Percentiles rank a stretch among this genome's conserved stretches.
Evolutionary conservation across 1,140 invertebrate species (phyloP).

Genomic region (Philopotamus ludificatus): DNA sequence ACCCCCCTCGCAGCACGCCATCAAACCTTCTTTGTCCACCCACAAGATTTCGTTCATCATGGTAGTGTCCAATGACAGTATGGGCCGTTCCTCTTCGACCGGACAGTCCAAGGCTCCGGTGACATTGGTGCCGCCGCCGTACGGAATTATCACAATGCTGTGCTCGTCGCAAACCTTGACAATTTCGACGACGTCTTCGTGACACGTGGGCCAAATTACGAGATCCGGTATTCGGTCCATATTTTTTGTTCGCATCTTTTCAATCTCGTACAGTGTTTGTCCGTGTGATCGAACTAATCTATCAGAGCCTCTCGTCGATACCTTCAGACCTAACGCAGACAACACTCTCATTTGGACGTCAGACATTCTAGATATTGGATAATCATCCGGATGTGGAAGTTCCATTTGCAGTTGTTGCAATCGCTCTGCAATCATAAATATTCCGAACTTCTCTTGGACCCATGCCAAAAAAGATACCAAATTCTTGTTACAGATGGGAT

Average conservation of each 20-base stretch:
- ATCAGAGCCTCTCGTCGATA: conserved; percentile 78
- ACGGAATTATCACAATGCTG: conserved; percentile 87
- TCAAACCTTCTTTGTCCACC: conserved; percentile 79
- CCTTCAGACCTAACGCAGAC: conserved; percentile 45
- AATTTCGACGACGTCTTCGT: conserved; percentile 76
- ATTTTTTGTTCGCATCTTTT: conserved; percentile 66
- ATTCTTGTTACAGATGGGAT: conserved; percentile 74
- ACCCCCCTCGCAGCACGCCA: conserved; percentile 81
- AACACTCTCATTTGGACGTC: conserved; percentile 47
- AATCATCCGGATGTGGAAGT: conserved; percentile 47
- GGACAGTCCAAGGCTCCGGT: conserved; percentile 89
- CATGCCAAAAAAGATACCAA: conserved; percentile 81
- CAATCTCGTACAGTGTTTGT: conserved; percentile 90
- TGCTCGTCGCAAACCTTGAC: conserved; percentile 73
- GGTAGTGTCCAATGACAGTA: conserved; percentile 89
- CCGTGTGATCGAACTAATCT: conserved; percentile 88
- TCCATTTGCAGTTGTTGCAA: conserved; percentile 54
- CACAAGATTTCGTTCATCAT: conserved; percentile 94
- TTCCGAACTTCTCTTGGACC: conserved; percentile 73
- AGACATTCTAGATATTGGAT: conserved; percentile 58
- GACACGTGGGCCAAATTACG: conserved; percentile 86
- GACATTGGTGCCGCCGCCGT: conserved; percentile 95
- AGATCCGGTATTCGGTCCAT: conserved; percentile 89
- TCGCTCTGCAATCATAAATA: conserved; percentile 46
- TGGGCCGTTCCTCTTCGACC: conserved; percentile 73